Conservation (phyloP, 2,888 invertebrate genomes). For the Phrixothrix hirtus region DNA sequence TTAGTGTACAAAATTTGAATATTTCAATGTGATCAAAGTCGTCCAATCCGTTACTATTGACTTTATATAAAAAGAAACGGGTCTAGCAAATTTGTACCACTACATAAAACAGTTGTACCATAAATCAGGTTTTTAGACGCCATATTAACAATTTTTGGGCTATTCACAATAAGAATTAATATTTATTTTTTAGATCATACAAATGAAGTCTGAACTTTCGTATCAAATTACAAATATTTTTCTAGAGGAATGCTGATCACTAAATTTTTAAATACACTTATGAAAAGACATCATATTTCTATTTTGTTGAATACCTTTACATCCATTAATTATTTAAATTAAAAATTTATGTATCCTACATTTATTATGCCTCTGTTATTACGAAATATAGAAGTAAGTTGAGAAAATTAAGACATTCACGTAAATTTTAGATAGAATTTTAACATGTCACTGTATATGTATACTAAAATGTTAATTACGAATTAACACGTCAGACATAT, state of each 20-base stretch:
- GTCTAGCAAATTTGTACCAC: constrained; percentile 12
- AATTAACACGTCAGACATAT: too few relatives aligned
- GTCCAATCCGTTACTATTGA: constrained; percentile 18
- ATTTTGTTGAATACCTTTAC: not conserved
- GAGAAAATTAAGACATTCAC: too few relatives aligned
- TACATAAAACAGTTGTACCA: constrained; percentile 34
- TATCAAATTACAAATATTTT: not conserved
- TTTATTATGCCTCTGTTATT: too few relatives aligned
- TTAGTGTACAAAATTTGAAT: constrained; percentile 39
- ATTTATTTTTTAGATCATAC: not conserved
- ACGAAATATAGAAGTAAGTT: too few relatives aligned
- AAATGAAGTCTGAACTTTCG: not conserved
- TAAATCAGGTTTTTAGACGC: constrained; percentile 36
- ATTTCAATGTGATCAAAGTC: constrained; percentile 36
- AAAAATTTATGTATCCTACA: not conserved
- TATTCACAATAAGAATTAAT: constrained; percentile 1
- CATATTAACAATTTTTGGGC: constrained; percentile 15
- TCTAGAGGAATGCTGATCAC: not conserved
- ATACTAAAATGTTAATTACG: too few relatives aligned
- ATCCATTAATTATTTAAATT: not conserved
- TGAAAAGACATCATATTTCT: not conserved
- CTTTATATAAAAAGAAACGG: not conserved
- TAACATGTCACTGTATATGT: too few relatives aligned
- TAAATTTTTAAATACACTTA: not conserved
- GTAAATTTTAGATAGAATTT: too few relatives aligned